Evolutionary conservation across 2,113 vertebrate species (phyloP), one percentile per base, ranked within the genome.

Genomic region (Corydoras sp.): DNA sequence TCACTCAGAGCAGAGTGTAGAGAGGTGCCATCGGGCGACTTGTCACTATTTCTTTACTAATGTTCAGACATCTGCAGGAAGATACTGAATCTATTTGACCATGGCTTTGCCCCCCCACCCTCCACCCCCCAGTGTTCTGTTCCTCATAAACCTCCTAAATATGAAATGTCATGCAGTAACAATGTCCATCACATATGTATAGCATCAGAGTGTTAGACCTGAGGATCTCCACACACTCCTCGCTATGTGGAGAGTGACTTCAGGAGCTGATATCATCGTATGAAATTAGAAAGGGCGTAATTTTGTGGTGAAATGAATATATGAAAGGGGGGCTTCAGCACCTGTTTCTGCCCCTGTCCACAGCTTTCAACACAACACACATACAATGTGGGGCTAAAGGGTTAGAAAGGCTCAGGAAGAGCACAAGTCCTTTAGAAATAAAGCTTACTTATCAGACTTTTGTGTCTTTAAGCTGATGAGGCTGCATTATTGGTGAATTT

Each of bases 241-340:
- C 56, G 61, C 61, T 71, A 79, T 79, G 69, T 58, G 32, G 51
- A 49, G 54, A 65, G 70, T 18, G 81, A 82, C 82, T 80, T 69
- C 82, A 89, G 85, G 78, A 85, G 81, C 82, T 90, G 86, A 90
- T 88, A 83, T 89, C 85, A 89, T 80, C 9, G 70, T 79, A 76
- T 86, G 82, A 87, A 88, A 89, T 87, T 86, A 90, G 85, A 81
- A 69, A 9, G 69, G 74, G 70, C 85, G 83, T 88, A 88, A 86
- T 87, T 86, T 83, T 75, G 81, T 79, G 54, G 74, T 84, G 87
- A 78, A 85, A 86, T 80, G 72, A 84, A 87, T 87, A 87, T 87
- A 79, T 82, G 87, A 84, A 82, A 80, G 84, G 75, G 78, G 84
- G 51, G 71, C 59, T 62, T 65, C 65, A 66, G 74, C 87, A 88